Evolutionary conservation across 2,888 invertebrate species (phyloP).

Genomic region (Hirtodrosophila duncani): DNA sequence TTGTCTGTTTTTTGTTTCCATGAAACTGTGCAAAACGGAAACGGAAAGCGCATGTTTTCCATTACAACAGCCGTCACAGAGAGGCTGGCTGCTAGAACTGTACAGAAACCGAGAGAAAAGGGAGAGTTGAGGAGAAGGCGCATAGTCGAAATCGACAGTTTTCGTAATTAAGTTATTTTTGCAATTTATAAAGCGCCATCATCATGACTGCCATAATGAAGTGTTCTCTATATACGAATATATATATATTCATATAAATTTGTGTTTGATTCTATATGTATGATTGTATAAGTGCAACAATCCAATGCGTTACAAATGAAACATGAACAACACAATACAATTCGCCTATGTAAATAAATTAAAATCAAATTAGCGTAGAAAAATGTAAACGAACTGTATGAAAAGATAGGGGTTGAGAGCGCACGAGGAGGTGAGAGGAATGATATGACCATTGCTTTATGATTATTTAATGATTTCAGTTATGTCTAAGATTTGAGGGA

Average conservation of each 20-base stretch:
- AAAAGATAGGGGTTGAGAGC: not conserved
- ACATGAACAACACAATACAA: conserved; percentile 56
- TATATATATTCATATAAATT: not conserved
- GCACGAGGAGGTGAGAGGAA: not conserved
- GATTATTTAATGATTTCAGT: too few relatives aligned
- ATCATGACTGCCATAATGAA: conserved; percentile 49
- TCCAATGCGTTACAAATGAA: conserved; percentile 62
- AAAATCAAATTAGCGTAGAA: conserved; percentile 53
- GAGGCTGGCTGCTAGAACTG: too few relatives aligned
- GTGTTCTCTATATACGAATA: conserved; percentile 15
- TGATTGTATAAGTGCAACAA: conserved; percentile 7
- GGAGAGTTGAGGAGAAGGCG: not conserved
- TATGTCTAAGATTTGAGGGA: too few relatives aligned
- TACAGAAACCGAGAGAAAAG: too few relatives aligned
- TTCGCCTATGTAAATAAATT: conserved; percentile 57
- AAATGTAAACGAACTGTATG: not conserved
- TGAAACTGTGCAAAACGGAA: conserved; percentile 48
- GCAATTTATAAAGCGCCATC: conserved; percentile 46
- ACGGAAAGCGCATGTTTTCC: conserved; percentile 56
- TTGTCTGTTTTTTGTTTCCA: conserved; percentile 28
- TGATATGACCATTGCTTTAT: too few relatives aligned
- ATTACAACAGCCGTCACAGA: conserved; percentile 20
- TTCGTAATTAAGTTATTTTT: conserved; percentile 61
- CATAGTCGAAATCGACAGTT: conserved; percentile 15
- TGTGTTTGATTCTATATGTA: not conserved